Percentiles rank a stretch among this genome's conserved stretches.
These are phyloP conservation scores for Ichneumoninae sp. DNA, from an alignment of 2,888 invertebrate species.

Conservation along the genomic window DNA sequence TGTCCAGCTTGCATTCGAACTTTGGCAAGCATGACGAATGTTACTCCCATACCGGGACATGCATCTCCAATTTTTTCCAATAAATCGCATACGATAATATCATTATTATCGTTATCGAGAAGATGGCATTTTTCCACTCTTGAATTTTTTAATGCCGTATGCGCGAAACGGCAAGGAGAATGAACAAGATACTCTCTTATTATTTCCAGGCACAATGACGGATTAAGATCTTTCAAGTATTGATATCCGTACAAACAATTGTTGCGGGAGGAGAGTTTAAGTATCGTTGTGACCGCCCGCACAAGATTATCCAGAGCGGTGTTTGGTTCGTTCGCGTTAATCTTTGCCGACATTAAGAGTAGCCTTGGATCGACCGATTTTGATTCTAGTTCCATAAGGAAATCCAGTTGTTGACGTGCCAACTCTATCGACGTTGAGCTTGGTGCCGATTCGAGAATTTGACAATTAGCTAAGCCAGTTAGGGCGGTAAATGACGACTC, in stretches of 20 bases:
- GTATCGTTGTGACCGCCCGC: constrained; percentile 87
- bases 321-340: constrained; percentile 86
- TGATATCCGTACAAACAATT: constrained; percentile 89
- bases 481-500: constrained; percentile 93
- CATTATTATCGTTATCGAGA: constrained; percentile 18
- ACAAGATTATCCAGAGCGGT: constrained; percentile 87
- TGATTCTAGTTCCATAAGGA: constrained; percentile 92
- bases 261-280: constrained; percentile 83
- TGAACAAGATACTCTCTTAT: constrained; percentile 91
- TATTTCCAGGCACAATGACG: constrained; percentile 93
- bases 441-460: constrained; percentile 87
- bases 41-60: constrained; percentile 92
- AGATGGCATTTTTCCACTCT: constrained; percentile 47
- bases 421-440: constrained; percentile 88
- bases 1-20: constrained; percentile 93
- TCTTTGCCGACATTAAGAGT: constrained; percentile 89
- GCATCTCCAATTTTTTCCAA: constrained; percentile 90
- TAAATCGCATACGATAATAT: constrained; percentile 74
- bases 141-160: background rate
- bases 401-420: constrained; percentile 94
- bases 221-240: constrained; percentile 92
- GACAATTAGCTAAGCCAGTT: constrained; percentile 93
- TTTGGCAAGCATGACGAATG: constrained; percentile 90
- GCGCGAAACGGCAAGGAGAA: constrained; percentile 87
- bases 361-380: constrained; percentile 89